Conservation (phyloP, 2,797 vertebrate species). For the Euthynnus affinis region DNA sequence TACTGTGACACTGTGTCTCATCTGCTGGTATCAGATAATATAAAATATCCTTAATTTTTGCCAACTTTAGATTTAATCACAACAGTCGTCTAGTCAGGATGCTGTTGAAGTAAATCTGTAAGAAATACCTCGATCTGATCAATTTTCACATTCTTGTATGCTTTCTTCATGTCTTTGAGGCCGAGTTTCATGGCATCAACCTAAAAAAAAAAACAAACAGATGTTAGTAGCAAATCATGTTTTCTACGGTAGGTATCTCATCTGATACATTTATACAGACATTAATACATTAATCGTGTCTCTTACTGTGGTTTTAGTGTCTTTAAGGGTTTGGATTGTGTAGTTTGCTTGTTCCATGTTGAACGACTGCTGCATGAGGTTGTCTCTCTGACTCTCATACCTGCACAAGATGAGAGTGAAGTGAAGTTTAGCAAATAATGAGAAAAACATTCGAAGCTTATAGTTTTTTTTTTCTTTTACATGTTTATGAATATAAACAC, state of each 20-base stretch:
- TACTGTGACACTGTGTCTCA: too few relatives aligned
- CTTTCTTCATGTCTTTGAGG: constrained; percentile 99
- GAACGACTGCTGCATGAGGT: constrained; percentile 96
- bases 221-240: constrained; percentile 7
- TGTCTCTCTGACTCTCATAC: constrained; percentile 96
- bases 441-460: not conserved
- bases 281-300: not conserved
- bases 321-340: constrained; percentile 95
- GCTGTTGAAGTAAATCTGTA: not conserved
- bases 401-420: constrained; percentile 75
- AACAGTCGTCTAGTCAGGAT: too few relatives aligned
- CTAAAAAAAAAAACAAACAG: constrained; percentile 75
- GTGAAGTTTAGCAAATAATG: not conserved
- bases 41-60: too few relatives aligned
- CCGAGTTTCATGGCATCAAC: constrained; percentile 98
- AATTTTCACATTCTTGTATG: constrained; percentile 96
- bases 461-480: not conserved
- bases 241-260: not conserved
- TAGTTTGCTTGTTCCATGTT: constrained; percentile 99
- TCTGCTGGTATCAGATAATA: too few relatives aligned
- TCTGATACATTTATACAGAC: not conserved
- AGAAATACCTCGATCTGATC: constrained; percentile 95
- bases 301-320: constrained; percentile 97
- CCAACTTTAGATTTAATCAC: too few relatives aligned
- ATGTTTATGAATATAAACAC: not conserved